Evolutionary conservation across 2,113 vertebrate species (phyloP).

Genomic region (Promerops cafer): DNA sequence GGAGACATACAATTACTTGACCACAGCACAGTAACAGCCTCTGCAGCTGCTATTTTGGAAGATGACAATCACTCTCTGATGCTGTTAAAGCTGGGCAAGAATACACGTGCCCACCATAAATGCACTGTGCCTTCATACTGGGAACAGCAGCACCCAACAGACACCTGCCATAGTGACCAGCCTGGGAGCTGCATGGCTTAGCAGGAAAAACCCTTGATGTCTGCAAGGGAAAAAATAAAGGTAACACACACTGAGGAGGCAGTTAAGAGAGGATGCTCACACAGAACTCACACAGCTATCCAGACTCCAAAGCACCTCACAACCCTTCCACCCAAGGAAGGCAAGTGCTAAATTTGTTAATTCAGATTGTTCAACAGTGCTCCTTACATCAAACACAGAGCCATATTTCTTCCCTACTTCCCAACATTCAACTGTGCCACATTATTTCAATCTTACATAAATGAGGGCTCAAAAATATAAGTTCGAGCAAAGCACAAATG

Average conservation of each 20-base stretch:
- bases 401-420: fast-evolving
- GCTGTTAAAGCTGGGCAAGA: not conserved
- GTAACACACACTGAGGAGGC: not conserved
- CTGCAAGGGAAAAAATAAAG: not conserved
- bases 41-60: not conserved
- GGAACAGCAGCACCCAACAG: not conserved
- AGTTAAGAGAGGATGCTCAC: not conserved
- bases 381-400: not conserved
- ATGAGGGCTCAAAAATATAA: not conserved
- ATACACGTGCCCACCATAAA: not conserved
- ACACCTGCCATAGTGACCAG: not conserved
- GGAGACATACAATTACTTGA: not conserved
- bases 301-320: not conserved
- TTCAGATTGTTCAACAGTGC: not conserved
- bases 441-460: not conserved
- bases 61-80: not conserved
- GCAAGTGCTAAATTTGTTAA: not conserved
- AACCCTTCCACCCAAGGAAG: not conserved
- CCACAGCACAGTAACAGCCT: not conserved
- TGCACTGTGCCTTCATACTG: fast-evolving
- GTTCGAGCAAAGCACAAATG: not conserved
- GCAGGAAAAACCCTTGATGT: not conserved
- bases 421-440: not conserved
- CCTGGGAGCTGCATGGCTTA: not conserved
- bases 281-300: not conserved